Conservation (phyloP, 2,888 invertebrate genomes). For the Diloba caeruleocephala region DNA sequence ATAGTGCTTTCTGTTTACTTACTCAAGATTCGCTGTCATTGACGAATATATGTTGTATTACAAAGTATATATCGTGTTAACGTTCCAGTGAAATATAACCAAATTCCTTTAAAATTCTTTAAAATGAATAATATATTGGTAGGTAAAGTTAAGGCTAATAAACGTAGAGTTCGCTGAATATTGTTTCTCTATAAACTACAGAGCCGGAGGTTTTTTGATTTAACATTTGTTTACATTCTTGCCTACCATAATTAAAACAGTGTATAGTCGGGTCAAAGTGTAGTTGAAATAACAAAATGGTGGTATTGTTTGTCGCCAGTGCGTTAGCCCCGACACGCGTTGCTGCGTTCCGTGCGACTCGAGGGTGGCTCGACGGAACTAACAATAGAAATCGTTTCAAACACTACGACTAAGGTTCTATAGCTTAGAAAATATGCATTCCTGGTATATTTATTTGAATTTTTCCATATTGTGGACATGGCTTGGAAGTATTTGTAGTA, state of each 20-base stretch:
- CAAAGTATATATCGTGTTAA: too few species aligned
- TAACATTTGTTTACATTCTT: not conserved
- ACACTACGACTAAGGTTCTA: slow-evolving; percentile 27
- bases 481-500: slow-evolving; percentile 8
- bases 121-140: too few species aligned
- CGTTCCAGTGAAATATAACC: too few species aligned
- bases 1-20: too few species aligned
- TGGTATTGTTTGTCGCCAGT: slow-evolving; percentile 67
- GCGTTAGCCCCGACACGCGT: slow-evolving; percentile 72
- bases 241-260: slow-evolving; percentile 14
- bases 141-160: too few species aligned
- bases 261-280: slow-evolving; percentile 44
- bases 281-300: slow-evolving; percentile 60
- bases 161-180: too few species aligned
- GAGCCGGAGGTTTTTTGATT: too few species aligned
- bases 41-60: too few species aligned
- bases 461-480: slow-evolving; percentile 24
- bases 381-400: slow-evolving; percentile 45
- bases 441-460: slow-evolving; percentile 34
- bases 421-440: slow-evolving; percentile 39
- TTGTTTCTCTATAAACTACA: too few species aligned
- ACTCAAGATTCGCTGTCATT: too few species aligned
- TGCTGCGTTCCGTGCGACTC: slow-evolving; percentile 65
- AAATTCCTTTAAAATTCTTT: too few species aligned
- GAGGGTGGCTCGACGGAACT: slow-evolving; percentile 20